Percentiles rank a stretch among this genome's conserved stretches.
These are phyloP conservation scores for Idris sp. DNA, from an alignment of 1,140 invertebrate genomes.

Conservation along the genomic window DNA sequence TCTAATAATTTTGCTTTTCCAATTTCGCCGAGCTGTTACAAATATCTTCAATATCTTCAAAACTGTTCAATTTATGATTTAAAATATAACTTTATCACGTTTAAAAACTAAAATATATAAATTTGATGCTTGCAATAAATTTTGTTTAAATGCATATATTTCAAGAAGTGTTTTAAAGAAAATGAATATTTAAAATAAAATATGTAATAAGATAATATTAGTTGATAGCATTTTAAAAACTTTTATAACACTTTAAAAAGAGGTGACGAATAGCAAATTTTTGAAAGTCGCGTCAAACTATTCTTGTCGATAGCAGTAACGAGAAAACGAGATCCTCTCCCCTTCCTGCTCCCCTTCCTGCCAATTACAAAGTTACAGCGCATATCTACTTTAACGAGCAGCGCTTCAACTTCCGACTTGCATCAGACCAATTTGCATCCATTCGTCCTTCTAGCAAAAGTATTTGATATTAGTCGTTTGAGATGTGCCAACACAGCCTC, in stretches of 20 bases:
- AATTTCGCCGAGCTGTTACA: slow-evolving; percentile 9
- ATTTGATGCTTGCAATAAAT: no score
- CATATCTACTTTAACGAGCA: slow-evolving; percentile 40
- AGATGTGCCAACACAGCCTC: slow-evolving; percentile 26
- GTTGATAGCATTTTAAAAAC: not conserved
- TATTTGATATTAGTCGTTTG: slow-evolving; percentile 31
- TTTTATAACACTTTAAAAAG: not conserved
- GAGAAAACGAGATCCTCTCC: slow-evolving; percentile 32
- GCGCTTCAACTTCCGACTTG: slow-evolving; percentile 25
- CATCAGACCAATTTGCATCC: slow-evolving; percentile 42
- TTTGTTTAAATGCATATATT: no score
- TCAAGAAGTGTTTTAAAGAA: no score
- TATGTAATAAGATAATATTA: no score
- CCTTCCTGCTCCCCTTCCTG: slow-evolving; percentile 35
- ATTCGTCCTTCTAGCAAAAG: slow-evolving; percentile 23
- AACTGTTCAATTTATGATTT: no score
- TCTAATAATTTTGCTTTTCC: slow-evolving; percentile 22
- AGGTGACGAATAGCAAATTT: slow-evolving; percentile 15
- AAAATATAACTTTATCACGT: no score
- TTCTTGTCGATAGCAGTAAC: slow-evolving; percentile 9
- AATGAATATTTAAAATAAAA: no score
- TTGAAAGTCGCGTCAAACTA: not conserved
- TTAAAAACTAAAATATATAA: not conserved
- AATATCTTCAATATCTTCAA: not conserved
- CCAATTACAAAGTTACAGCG: slow-evolving; percentile 47